Percentiles rank a stretch among this genome's conserved stretches.
These are phyloP conservation scores for Melanerpes aurifrons DNA, from an alignment of 2,113 vertebrate genomes.

Conservation along the genomic window DNA sequence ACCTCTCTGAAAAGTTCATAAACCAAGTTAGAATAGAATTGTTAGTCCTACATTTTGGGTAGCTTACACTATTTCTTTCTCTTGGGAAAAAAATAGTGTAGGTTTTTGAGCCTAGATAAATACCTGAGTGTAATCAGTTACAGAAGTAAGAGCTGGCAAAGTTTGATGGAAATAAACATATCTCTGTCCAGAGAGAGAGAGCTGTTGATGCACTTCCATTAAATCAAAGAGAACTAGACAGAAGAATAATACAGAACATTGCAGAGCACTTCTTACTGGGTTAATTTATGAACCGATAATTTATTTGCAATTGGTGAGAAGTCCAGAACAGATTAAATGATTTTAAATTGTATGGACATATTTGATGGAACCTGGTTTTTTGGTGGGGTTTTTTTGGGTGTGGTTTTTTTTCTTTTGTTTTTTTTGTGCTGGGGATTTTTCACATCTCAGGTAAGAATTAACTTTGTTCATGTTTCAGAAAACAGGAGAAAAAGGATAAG, in stretches of 20 bases:
- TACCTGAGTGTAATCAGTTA: not conserved
- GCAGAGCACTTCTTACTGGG: not conserved
- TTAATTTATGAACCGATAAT: not conserved
- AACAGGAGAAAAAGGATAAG: not conserved
- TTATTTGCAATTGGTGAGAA: not conserved
- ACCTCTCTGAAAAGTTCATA: not conserved
- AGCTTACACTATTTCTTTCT: not conserved
- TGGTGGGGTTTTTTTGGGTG: not conserved
- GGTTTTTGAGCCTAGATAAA: not conserved
- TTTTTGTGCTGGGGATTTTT: not conserved
- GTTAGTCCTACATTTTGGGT: not conserved
- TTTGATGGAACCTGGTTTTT: not conserved
- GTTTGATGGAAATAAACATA: not conserved
- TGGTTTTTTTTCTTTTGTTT: not conserved
- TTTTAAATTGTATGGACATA: not conserved
- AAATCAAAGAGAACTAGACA: not conserved
- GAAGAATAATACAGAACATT: not conserved
- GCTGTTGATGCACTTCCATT: not conserved
- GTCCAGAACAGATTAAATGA: slow-evolving; percentile 1
- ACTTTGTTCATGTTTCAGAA: not conserved
- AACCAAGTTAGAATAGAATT: not conserved
- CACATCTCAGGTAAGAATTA: not conserved
- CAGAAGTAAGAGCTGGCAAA: not conserved
- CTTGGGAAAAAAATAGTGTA: not conserved
- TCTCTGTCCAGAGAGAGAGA: not conserved